phyloP scores from a whole-genome alignment of 2,888 invertebrate genomes.

The Crepidodera aurea region DNA sequence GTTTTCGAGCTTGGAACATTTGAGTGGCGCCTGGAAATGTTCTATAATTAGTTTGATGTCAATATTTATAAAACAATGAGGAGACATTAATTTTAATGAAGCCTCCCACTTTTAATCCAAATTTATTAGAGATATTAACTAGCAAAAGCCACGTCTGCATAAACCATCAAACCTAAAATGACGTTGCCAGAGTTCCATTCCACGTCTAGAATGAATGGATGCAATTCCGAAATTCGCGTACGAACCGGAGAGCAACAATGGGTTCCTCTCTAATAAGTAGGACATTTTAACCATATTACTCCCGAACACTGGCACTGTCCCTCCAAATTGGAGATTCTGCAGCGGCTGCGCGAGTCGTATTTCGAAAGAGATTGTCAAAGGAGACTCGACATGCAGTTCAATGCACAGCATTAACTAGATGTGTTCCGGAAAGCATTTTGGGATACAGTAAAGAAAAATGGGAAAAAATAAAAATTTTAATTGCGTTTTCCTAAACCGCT shows the following conservation, averaged over 20 bases:
- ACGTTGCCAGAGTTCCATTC: neutral
- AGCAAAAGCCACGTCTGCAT: neutral
- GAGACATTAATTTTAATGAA: neutral
- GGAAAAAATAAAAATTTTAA: too few species aligned
- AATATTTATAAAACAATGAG: too few species aligned
- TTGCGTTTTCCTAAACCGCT: too few species aligned
- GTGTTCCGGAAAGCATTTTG: neutral
- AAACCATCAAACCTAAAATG: slow-evolving; percentile 10
- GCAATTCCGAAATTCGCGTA: neutral
- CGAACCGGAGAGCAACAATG: neutral
- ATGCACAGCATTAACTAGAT: slow-evolving; percentile 7
- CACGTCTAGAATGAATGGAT: slow-evolving; percentile 1
- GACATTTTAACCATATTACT: slow-evolving; percentile 16
- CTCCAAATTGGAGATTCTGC: neutral
- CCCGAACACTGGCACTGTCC: neutral
- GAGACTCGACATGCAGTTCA: slow-evolving; percentile 3
- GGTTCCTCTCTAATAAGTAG: slow-evolving; percentile 1
- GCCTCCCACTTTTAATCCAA: neutral
- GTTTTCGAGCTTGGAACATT: too few species aligned
- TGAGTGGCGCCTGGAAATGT: too few species aligned
- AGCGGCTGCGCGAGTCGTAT: neutral
- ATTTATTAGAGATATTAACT: neutral
- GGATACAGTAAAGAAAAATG: too few species aligned
- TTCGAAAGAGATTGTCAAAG: neutral
- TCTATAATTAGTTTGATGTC: too few species aligned